phyloP scores from a whole-genome alignment of 2,797 vertebrate species.

The Odontamblyopus lacepedii region DNA sequence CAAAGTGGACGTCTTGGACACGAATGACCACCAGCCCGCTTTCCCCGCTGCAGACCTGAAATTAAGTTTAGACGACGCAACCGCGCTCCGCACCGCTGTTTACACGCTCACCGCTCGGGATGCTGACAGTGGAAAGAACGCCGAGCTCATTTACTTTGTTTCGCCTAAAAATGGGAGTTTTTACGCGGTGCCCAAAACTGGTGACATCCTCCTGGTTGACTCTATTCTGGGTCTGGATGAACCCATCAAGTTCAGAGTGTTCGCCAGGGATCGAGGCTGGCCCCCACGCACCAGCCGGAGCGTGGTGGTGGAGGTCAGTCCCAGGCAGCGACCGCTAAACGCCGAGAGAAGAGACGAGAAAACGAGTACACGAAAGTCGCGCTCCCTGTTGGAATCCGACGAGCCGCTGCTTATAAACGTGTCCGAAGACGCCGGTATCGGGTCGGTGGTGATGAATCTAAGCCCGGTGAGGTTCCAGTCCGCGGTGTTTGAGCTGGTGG shows the following conservation, averaged over 20 bases:
- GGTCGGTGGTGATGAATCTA: constrained; percentile 80
- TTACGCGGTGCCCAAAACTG: constrained; percentile 88
- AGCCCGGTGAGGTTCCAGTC: constrained; percentile 75
- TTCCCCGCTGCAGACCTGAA: constrained; percentile 68
- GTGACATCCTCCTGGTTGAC: constrained; percentile 84
- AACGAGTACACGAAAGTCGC: constrained; percentile 51
- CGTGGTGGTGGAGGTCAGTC: constrained; percentile 78
- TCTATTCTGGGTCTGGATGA: constrained; percentile 82
- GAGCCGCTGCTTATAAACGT: constrained; percentile 75
- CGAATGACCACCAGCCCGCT: constrained; percentile 85
- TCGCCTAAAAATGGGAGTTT: constrained; percentile 82
- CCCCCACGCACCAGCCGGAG: constrained; percentile 80
- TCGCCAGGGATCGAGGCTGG: constrained; percentile 83
- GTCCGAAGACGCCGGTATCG: constrained; percentile 83
- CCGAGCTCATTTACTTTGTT: constrained; percentile 84
- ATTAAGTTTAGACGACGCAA: constrained; percentile 82
- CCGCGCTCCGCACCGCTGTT: constrained; percentile 80
- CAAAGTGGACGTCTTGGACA: constrained; percentile 85
- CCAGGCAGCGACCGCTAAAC: constrained; percentile 65
- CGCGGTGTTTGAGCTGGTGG: constrained; percentile 78
- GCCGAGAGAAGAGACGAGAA: constrained; percentile 5
- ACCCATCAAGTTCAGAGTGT: constrained; percentile 80
- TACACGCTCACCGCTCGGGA: constrained; percentile 81
- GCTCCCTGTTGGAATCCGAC: constrained; percentile 67
- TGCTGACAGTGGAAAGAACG: constrained; percentile 84